These are phyloP conservation scores for Mareca strepera DNA, from an alignment of 2,797 vertebrate genomes.

Conservation along the genomic window DNA sequence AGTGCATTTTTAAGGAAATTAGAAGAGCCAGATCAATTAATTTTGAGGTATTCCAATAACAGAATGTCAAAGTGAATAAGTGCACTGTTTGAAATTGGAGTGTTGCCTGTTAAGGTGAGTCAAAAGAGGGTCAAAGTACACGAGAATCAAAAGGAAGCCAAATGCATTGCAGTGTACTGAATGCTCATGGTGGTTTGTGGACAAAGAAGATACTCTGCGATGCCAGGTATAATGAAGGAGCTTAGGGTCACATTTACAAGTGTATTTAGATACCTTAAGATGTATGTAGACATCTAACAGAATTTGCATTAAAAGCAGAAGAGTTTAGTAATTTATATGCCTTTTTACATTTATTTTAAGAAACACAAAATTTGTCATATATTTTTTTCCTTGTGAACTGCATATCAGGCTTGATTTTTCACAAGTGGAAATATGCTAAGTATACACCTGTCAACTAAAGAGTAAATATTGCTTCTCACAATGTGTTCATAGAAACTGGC, in stretches of 20 bases:
- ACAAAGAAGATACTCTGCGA: background rate
- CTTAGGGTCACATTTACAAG: background rate
- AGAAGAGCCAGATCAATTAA: background rate
- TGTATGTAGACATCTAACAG: background rate
- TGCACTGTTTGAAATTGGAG: background rate
- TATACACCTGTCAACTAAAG: background rate
- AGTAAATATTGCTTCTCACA: background rate
- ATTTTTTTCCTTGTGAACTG: background rate
- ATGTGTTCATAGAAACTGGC: background rate
- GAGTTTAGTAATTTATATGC: background rate
- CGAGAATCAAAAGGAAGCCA: background rate
- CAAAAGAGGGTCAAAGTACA: background rate
- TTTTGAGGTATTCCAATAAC: background rate
- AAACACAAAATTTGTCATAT: background rate
- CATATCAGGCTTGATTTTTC: background rate
- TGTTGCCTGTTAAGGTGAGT: background rate
- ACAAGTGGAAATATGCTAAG: background rate
- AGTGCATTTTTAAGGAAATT: background rate
- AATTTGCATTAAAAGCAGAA: background rate
- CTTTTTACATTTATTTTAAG: background rate
- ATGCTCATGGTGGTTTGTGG: background rate
- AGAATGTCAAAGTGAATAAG: background rate
- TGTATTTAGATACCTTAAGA: background rate
- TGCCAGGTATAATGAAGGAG: background rate
- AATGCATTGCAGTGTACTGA: background rate